Evolutionary conservation across 2,797 vertebrate genomes (phyloP).

Genomic region (Takifugu rubripes): DNA sequence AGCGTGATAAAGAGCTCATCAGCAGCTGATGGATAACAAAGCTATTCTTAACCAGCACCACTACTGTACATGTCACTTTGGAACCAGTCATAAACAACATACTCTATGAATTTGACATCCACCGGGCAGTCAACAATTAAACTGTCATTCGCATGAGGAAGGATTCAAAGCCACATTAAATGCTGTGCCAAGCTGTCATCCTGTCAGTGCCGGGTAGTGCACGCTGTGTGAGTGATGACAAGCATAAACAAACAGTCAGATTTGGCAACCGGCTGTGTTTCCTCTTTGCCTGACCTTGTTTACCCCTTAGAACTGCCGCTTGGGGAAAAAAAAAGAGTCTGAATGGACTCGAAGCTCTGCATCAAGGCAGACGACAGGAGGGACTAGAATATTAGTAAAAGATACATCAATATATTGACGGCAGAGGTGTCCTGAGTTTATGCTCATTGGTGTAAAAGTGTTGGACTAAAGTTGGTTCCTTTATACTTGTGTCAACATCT

Average conservation of each 20-base stretch:
- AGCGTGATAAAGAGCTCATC: constrained; percentile 42
- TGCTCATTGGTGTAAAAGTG: not conserved
- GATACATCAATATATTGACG: too few species aligned
- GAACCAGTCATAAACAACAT: constrained; percentile 47
- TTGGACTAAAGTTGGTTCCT: constrained; percentile 21
- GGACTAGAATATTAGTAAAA: too few species aligned
- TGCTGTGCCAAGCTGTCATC: constrained; percentile 35
- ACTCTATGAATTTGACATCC: constrained; percentile 26
- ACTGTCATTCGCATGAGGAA: constrained; percentile 37
- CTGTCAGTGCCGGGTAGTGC: constrained; percentile 30
- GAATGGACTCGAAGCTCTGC: too few species aligned
- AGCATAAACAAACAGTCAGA: constrained; percentile 48
- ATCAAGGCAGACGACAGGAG: too few species aligned
- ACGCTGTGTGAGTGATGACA: constrained; percentile 54
- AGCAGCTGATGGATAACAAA: constrained; percentile 44
- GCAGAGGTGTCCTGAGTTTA: too few species aligned
- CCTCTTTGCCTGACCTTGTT: constrained; percentile 27
- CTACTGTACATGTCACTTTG: constrained; percentile 14
- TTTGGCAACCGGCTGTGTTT: constrained; percentile 41
- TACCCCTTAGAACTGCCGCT: not conserved
- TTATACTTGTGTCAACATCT: too few species aligned
- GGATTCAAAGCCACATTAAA: constrained; percentile 46
- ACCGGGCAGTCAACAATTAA: constrained; percentile 30
- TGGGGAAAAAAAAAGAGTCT: not conserved
- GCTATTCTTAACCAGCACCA: constrained; percentile 23